These are phyloP conservation scores for Scolopax rusticola DNA, from an alignment of 2,797 vertebrate genomes.

Conservation along the genomic window DNA sequence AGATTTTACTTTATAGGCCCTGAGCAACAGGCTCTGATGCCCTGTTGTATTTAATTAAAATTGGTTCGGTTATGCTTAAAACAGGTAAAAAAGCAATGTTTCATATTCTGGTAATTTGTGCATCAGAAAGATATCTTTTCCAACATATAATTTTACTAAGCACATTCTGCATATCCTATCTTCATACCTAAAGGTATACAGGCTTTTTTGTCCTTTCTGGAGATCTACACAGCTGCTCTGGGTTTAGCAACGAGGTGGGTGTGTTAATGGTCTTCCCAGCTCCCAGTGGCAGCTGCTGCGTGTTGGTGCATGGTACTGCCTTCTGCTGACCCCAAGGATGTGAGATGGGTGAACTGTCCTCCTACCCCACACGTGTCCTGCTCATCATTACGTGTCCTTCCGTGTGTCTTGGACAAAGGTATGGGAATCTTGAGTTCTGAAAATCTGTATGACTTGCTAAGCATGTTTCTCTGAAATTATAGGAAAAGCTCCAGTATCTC, in stretches of 20 bases:
- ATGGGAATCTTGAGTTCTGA: neutral
- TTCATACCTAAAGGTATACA: neutral
- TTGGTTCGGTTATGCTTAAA: neutral
- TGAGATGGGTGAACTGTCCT: neutral
- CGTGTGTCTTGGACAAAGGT: accelerated
- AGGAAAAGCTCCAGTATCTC: neutral
- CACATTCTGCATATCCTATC: neutral
- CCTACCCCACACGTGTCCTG: no score
- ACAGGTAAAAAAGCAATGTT: neutral
- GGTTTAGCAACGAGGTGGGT: neutral
- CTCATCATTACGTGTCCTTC: accelerated
- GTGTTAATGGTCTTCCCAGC: neutral
- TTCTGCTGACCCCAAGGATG: neutral
- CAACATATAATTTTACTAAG: neutral
- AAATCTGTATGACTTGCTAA: neutral
- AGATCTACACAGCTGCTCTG: neutral
- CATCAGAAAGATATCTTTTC: neutral
- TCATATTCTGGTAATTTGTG: neutral
- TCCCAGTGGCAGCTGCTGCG: accelerated
- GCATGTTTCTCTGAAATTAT: neutral
- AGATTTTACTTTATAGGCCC: neutral
- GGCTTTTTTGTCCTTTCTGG: neutral
- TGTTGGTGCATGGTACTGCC: neutral
- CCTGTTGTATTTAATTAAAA: neutral
- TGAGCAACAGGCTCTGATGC: neutral